Evolutionary conservation across 1,140 invertebrate species (phyloP).

Genomic region (Aethina tumida): DNA sequence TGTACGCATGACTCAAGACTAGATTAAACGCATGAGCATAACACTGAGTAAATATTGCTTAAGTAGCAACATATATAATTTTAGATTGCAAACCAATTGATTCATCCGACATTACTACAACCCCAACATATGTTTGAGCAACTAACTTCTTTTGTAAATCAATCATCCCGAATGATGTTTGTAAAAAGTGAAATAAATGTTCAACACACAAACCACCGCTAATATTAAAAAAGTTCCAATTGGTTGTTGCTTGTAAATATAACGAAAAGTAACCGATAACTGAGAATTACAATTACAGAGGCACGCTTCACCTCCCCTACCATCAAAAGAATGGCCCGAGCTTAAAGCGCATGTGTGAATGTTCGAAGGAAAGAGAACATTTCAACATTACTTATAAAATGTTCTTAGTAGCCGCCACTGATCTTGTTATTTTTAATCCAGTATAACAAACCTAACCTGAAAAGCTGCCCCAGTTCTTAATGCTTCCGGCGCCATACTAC

Average conservation of each 20-base stretch:
- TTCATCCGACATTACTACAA: conserved; percentile 24
- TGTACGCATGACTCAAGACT: too few species aligned
- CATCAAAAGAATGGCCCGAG: too few species aligned
- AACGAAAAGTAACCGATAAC: conserved; percentile 25
- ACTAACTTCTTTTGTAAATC: conserved; percentile 27
- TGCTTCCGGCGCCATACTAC: too few species aligned
- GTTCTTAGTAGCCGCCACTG: too few species aligned
- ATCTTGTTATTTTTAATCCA: too few species aligned
- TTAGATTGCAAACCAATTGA: conserved; percentile 24
- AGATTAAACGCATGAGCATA: too few species aligned
- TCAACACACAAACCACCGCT: conserved; percentile 10
- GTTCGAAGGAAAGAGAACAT: too few species aligned
- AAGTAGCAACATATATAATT: conserved; percentile 20
- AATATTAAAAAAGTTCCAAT: conserved; percentile 17
- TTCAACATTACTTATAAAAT: too few species aligned
- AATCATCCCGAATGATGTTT: conserved; percentile 7
- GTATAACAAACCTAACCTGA: too few species aligned
- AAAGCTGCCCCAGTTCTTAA: too few species aligned
- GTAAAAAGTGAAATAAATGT: conserved; percentile 18
- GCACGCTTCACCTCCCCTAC: too few species aligned
- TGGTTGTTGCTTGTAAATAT: conserved; percentile 18
- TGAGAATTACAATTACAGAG: conserved; percentile 22
- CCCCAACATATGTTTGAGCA: conserved; percentile 29
- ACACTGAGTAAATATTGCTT: conserved; percentile 28
- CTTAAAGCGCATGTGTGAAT: too few species aligned